Evolutionary conservation across 1,140 invertebrate species (phyloP).

Genomic region (Thaumetopoea pityocampa): DNA sequence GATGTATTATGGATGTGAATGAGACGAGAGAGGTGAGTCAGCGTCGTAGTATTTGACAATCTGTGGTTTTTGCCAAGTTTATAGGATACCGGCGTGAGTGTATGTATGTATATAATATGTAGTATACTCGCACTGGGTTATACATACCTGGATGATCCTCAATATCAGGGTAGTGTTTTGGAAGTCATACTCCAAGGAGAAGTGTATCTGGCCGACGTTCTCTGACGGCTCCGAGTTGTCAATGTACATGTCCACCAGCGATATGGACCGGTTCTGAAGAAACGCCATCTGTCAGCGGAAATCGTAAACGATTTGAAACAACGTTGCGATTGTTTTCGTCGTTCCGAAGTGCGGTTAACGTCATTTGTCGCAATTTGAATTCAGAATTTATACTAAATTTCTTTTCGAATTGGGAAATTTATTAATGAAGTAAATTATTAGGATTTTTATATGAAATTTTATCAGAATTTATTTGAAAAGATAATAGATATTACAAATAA

Average conservation of each 20-base stretch:
- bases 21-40: no score
- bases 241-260: conserved; percentile 96
- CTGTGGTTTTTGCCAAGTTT: no score
- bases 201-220: conserved; percentile 96
- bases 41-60: no score
- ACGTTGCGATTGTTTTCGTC: conserved; percentile 2
- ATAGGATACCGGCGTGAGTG: no score
- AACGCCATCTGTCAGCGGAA: conserved; percentile 78
- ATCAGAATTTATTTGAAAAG: background rate
- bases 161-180: conserved; percentile 95
- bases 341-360: background rate
- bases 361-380: no score
- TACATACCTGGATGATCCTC: conserved; percentile 88
- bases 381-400: no score
- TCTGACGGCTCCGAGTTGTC: conserved; percentile 93
- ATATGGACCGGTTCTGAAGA: conserved; percentile 91
- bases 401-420: no score
- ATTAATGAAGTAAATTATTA: no score
- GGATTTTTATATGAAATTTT: background rate
- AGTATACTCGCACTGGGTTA: no score
- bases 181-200: conserved; percentile 96
- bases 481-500: no score
- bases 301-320: conserved; percentile 24
- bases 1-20: no score
- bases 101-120: no score